Base-by-base conservation (phyloP, 2,797 vertebrate species). In the Enteromius radiatus region DNA sequence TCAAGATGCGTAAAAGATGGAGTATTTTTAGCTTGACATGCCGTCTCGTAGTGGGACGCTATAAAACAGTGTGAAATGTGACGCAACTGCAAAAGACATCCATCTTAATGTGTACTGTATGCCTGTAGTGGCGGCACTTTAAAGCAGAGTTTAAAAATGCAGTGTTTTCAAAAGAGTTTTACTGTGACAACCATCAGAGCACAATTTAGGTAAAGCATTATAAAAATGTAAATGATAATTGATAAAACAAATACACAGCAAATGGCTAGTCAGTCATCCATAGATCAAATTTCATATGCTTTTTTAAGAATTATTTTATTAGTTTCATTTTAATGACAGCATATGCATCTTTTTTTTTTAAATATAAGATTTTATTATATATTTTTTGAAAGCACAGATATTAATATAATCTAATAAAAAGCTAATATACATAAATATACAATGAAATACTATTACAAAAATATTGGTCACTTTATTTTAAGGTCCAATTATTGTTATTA, bases 21-120 rank as follows among this genome's bases (percentile, higher is more conserved):
- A 77, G 59, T 77, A 77, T 77, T 65, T 77, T 64, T 64, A 77
- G 64, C 59, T 33, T 64, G 59, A 77, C 59, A 47, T 77, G 59
- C 38, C 19, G 0, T 47, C 11, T 61, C 15, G 0, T 63, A 45
- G 76, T 65, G 41, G 26, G 41, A 77, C 1, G 3, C 41, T 47
- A 64, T 77, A 28, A 77, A 77, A 65, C 19, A 17, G 41, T 47
- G 76, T 64, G 76, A 77, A 61, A 33, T 77, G 76, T 47, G 41
- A 31, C 23, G 26, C 9, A 77, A 77, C 26, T 11, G 41, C 76
- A 63, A 76, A 76, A 31, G 10, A 45, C 56, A 64, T 64, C 61
- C 1, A 1, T 47, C 26, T 65, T 64, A 47, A 64, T 76, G 33
- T 41, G 36, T 41, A 28, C 28, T 47, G 41, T 77, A 64, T 63